phyloP scores from a whole-genome alignment of 2,888 invertebrate species.

The Yponomeuta sedellus region DNA sequence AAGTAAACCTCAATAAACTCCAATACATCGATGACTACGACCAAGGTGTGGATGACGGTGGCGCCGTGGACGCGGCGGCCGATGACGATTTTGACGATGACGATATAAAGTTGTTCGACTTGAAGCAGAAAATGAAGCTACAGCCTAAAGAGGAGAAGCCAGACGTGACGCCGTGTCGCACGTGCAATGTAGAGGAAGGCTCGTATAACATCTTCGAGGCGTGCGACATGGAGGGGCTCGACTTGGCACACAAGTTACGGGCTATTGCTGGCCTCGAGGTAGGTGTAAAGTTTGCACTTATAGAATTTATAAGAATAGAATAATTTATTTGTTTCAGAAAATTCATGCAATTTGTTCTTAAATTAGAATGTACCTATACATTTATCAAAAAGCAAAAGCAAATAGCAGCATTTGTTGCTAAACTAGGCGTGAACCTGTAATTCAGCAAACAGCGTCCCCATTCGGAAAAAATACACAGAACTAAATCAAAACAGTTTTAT shows the following conservation, averaged over 20 bases:
- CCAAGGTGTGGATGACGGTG: conserved; percentile 26
- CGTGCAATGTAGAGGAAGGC: conserved; percentile 48
- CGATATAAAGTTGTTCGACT: conserved; percentile 58
- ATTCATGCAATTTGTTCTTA: too few species aligned
- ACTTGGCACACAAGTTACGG: conserved; percentile 51
- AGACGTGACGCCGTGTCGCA: conserved; percentile 42
- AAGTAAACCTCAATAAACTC: conserved; percentile 29
- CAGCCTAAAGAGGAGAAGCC: conserved; percentile 44
- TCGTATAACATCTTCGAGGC: conserved; percentile 48
- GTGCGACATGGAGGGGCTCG: conserved; percentile 43
- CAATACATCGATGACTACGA: conserved; percentile 20
- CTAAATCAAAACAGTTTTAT: too few species aligned
- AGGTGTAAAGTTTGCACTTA: conserved; percentile 15
- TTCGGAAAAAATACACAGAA: too few species aligned
- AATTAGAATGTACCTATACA: too few species aligned
- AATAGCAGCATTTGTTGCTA: too few species aligned
- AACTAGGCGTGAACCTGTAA: too few species aligned
- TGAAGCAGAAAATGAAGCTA: conserved; percentile 48
- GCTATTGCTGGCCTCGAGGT: conserved; percentile 58
- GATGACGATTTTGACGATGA: conserved; percentile 51
- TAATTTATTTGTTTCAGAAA: too few species aligned
- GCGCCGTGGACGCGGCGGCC: not conserved
- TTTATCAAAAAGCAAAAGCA: too few species aligned
- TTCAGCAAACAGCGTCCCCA: too few species aligned
- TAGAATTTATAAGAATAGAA: too few species aligned